Percentiles rank a stretch among this genome's conserved stretches.
phyloP scores from a whole-genome alignment of 1,140 invertebrate genomes.

The Callitettix versicolor region DNA sequence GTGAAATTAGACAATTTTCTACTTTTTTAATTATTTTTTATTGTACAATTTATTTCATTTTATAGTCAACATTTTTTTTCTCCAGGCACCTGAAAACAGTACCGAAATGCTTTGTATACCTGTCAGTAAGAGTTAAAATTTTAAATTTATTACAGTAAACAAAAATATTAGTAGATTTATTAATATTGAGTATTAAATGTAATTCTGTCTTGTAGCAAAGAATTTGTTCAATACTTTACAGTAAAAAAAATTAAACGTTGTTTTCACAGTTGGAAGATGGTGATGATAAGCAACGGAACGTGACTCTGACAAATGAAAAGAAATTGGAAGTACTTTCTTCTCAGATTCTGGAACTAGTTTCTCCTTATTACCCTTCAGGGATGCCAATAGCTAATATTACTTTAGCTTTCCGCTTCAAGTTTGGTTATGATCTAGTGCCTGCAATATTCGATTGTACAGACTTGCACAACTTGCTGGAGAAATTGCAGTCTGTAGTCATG shows the following conservation, averaged over 20 bases:
- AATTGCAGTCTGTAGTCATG: conserved; percentile 18
- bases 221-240: too few relatives aligned
- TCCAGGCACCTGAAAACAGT: too few relatives aligned
- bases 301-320: conserved; percentile 42
- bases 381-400: conserved; percentile 38
- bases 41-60: too few relatives aligned
- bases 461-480: conserved; percentile 40
- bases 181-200: too few relatives aligned
- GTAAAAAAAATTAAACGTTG: conserved; percentile 16
- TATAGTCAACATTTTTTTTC: too few relatives aligned
- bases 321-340: conserved; percentile 43
- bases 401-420: conserved; percentile 40
- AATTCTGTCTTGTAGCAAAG: too few relatives aligned
- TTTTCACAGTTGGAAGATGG: conserved; percentile 40
- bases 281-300: conserved; percentile 42
- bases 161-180: too few relatives aligned
- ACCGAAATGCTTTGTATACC: too few relatives aligned
- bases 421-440: conserved; percentile 46
- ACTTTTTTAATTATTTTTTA: too few relatives aligned
- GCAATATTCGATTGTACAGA: conserved; percentile 41
- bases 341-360: conserved; percentile 43
- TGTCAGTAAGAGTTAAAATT: too few relatives aligned
- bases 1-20: too few relatives aligned
- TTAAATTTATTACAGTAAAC: too few relatives aligned
- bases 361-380: conserved; percentile 32